Base-by-base conservation (phyloP, 1,140 invertebrate species). In the Druon quercuslanigerum region DNA sequence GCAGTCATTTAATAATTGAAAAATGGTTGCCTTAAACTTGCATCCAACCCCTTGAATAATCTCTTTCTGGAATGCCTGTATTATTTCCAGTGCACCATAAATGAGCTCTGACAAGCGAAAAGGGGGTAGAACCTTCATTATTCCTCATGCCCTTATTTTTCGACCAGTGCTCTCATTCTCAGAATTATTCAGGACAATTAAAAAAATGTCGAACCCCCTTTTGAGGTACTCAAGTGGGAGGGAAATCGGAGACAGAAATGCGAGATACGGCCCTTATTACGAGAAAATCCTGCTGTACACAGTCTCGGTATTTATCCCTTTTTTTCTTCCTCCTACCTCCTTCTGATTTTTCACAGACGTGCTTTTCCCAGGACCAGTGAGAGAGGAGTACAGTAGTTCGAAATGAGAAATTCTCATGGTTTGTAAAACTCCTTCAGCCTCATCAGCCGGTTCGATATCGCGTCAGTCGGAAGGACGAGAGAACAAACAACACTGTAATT, bases 391-490 rank as follows among this genome's bases (percentile, higher is more conserved):
- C 11, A 46, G 40, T 46, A 74, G 60, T 66, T 66, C 60, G 33
- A 66, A 66, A 66, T 66, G 60, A 66, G 60, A 66, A 66, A 66
- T 66, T 66, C 60, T 66, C 60, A 66, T 66, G 60, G 60, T 66
- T 66, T 66, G 60, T 66, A 66, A 66, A 66, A 66, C 60, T 66
- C 60, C 60, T 66, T 66, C 60, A 66, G 60, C 40, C 60, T 66
- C 60, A 66, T 66, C 60, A 66, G 60, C 60, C 14, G 60, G 60
- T 66, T 66, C 60, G 60, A 66, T 66, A 66, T 66, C 60, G 60
- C 60, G 14, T 2, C 40, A 33, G 60, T 40, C 25, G 60, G 25
- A 66, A 66, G 60, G 60, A 66, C 60, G 60, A 66, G 60, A 66
- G 60, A 66, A 66, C 60, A 66, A 66, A 66, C 60, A 66, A 66